Base-by-base conservation (phyloP, 2,797 vertebrate genomes). In the Takifugu rubripes region DNA sequence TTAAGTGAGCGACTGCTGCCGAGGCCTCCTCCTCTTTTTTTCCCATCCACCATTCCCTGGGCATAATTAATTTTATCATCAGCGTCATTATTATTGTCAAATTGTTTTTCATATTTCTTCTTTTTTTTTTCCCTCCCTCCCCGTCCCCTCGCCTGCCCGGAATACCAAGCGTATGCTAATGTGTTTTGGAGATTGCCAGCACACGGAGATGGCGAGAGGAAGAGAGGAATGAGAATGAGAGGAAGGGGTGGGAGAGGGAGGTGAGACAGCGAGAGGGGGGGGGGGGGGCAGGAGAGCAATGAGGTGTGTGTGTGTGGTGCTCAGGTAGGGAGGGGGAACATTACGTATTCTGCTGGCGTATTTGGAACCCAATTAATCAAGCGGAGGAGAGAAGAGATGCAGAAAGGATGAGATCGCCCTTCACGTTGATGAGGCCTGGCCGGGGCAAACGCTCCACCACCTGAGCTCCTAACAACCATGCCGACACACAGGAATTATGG, bases 371-470 rank as follows among this genome's bases (percentile, higher is more conserved):
- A 98, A 97, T 98, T 97, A 98, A 97, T 97, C 94, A 96, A 95
- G 94, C 92, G 70, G 90, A 88, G 92, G 93, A 91, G 93, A 94
- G 94, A 90, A 94, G 92, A 94, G 94, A 94, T 94, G 95, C 94
- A 94, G 93, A 95, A 94, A 94, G 93, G 94, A 97, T 96, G 95
- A 94, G 93, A 95, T 96, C 92, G 94, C 95, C 96, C 96, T 98
- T 97, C 95, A 96, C 94, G 93, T 95, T 97, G 95, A 98, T 97
- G 95, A 96, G 94, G 94, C 95, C 93, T 93, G 94, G 93, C 90
- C 92, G 82, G 96, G 95, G 94, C 96, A 96, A 96, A 93, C 86
- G 92, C 92, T 95, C 89, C 92, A 91, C 93, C 96, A 98, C 95
- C 96, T 98, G 95, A 97, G 95, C 94, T 95, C 94, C 90, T 93